A percentile compares a stretch with the other conserved stretches of the same genome.
phyloP scores from a whole-genome alignment of 2,113 vertebrate genomes.

The Myiozetetes cayanensis region DNA sequence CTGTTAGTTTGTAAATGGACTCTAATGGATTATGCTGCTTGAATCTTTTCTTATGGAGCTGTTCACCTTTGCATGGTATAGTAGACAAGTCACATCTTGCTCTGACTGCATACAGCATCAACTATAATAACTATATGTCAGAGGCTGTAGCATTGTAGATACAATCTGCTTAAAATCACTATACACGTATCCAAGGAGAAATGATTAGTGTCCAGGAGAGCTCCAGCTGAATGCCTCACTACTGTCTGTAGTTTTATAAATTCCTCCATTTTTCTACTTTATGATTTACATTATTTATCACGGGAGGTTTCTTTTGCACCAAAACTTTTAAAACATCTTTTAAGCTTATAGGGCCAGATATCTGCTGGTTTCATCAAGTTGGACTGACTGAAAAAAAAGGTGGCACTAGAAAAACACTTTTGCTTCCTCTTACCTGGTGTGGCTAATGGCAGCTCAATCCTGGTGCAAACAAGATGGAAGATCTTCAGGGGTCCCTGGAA shows the following conservation, averaged over 20 bases:
- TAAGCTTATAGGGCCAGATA: neutral
- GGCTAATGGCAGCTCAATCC: neutral
- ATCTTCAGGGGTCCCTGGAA: neutral
- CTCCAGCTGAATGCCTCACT: neutral
- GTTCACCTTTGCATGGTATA: slow-evolving; percentile 65
- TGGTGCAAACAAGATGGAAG: rapidly evolving
- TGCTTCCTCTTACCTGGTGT: neutral
- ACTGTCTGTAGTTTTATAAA: neutral
- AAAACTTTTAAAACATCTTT: neutral
- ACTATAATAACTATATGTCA: slow-evolving; percentile 55
- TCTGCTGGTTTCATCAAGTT: neutral
- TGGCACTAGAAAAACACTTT: neutral
- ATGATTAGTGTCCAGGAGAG: neutral
- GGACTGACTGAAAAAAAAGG: neutral
- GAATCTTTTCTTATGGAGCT: slow-evolving; percentile 35
- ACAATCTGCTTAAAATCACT: slow-evolving; percentile 29
- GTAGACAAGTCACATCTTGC: slow-evolving; percentile 58
- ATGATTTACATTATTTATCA: neutral
- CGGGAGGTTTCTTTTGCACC: neutral
- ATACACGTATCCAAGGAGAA: neutral
- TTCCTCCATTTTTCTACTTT: neutral
- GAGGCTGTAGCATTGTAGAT: slow-evolving; percentile 5
- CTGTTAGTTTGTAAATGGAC: slow-evolving; percentile 64
- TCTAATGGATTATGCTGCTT: slow-evolving; percentile 55
- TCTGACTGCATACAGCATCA: slow-evolving; percentile 13